Conservation (phyloP, 37 sponge, comb jelly and placozoan genomes). For the Oopsacas minuta region DNA sequence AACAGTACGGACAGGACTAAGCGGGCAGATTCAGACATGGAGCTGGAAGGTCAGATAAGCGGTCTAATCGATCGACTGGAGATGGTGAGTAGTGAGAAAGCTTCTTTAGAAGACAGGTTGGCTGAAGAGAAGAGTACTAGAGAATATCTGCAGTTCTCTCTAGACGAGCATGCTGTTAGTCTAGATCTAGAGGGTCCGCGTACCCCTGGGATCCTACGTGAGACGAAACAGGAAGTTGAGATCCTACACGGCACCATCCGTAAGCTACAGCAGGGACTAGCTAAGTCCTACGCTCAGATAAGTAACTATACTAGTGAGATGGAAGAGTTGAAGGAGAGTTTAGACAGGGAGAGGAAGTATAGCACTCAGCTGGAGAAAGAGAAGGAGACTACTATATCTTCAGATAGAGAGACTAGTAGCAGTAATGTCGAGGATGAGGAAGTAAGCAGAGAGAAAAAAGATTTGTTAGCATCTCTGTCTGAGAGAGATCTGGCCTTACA, state of each 20-base stretch:
- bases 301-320: neutral
- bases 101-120: neutral
- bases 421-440: neutral
- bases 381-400: neutral
- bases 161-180: neutral
- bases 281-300: neutral
- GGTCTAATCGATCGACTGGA: neutral
- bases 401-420: neutral
- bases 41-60: neutral
- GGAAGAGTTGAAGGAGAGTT: neutral
- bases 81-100: neutral
- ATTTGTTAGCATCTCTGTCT: neutral
- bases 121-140: neutral
- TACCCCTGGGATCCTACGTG: neutral
- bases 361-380: neutral
- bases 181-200: neutral
- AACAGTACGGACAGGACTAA: neutral
- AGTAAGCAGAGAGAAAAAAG: neutral
- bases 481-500: neutral
- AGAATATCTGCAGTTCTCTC: neutral
- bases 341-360: neutral
- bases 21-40: neutral
- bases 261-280: neutral
- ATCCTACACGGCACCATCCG: neutral
- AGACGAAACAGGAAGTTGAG: constrained; percentile 2